A percentile compares a stretch with the other conserved stretches of the same genome.
Evolutionary conservation across 2,888 invertebrate species (phyloP).

Genomic region (Hydrotaea diabolus): DNA sequence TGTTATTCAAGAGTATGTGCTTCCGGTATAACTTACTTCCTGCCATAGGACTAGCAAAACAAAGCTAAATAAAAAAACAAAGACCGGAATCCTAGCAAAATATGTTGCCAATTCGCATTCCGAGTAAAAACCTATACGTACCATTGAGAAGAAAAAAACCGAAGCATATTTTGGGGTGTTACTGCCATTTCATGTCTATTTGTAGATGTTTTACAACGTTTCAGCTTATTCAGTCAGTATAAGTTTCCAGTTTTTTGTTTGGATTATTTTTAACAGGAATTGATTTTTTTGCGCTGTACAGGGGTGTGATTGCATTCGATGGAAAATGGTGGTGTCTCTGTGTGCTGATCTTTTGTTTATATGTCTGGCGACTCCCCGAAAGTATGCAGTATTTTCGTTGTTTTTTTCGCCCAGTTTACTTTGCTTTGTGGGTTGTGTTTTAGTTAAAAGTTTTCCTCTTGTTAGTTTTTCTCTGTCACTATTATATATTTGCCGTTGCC

Average conservation of each 20-base stretch:
- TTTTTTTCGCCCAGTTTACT: background rate
- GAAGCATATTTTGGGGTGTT: conserved; percentile 26
- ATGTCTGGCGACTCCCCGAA: conserved; percentile 58
- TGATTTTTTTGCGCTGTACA: conserved; percentile 4
- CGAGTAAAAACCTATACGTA: background rate
- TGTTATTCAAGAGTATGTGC: background rate
- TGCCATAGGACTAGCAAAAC: background rate
- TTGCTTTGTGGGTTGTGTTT: background rate
- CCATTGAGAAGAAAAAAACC: background rate
- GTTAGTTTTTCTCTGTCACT: conserved; percentile 10
- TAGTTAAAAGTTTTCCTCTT: background rate
- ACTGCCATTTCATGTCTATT: conserved; percentile 21
- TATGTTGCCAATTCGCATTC: conserved; percentile 34
- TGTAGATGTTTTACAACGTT: conserved; percentile 26
- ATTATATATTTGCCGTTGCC: background rate
- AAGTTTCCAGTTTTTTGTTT: conserved; percentile 6
- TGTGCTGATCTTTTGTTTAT: conserved; percentile 47
- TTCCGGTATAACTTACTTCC: conserved; percentile 30
- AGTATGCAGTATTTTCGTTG: conserved; percentile 8
- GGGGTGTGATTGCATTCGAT: conserved; percentile 48
- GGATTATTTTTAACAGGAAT: background rate
- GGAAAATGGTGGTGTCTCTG: conserved; percentile 43
- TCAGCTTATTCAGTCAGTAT: conserved; percentile 5
- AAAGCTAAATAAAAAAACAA: background rate
- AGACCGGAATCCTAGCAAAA: conserved; percentile 31